These are phyloP conservation scores for Stylophora pistillata DNA, from an alignment of 64 coral and sea anemone species.

Conservation along the genomic window DNA sequence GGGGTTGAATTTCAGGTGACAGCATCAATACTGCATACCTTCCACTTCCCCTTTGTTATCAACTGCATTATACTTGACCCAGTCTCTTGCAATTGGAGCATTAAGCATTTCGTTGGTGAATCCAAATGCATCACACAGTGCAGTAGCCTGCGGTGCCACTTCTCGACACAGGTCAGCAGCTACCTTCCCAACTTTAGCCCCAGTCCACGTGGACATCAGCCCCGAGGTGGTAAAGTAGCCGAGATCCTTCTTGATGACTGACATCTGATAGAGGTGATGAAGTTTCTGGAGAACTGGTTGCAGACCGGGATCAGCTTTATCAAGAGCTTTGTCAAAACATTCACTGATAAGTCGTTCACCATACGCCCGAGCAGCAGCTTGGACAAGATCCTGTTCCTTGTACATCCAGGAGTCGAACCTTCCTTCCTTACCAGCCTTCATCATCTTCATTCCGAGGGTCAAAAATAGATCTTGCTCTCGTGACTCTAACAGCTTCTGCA, in stretches of 20 bases:
- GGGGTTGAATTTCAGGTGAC: too few relatives aligned
- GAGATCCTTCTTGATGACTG: slow-evolving; percentile 68
- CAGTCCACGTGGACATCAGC: slow-evolving; percentile 73
- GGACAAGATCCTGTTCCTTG: slow-evolving; percentile 82
- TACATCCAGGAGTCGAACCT: slow-evolving; percentile 91
- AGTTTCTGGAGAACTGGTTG: slow-evolving; percentile 71
- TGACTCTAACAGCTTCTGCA: slow-evolving; percentile 59
- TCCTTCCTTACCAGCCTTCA: slow-evolving; percentile 78
- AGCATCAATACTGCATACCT: not conserved
- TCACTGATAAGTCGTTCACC: slow-evolving; percentile 75
- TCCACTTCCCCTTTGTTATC: slow-evolving; percentile 84
- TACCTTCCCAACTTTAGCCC: slow-evolving; percentile 68
- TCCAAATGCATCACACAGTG: slow-evolving; percentile 88
- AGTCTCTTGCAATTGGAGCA: slow-evolving; percentile 89
- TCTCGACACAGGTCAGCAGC: slow-evolving; percentile 75
- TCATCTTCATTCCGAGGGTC: slow-evolving; percentile 81
- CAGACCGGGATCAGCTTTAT: slow-evolving; percentile 58
- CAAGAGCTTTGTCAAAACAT: slow-evolving; percentile 72
- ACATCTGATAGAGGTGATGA: slow-evolving; percentile 78
- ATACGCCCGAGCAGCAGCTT: slow-evolving; percentile 78
- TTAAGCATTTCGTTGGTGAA: slow-evolving; percentile 69
- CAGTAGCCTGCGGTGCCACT: slow-evolving; percentile 84
- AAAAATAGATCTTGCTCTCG: slow-evolving; percentile 77
- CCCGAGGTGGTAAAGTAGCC: slow-evolving; percentile 87
- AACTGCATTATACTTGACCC: slow-evolving; percentile 79